Base-by-base conservation (phyloP, 2,113 vertebrate genomes). In the Lasiurus cinereus region DNA sequence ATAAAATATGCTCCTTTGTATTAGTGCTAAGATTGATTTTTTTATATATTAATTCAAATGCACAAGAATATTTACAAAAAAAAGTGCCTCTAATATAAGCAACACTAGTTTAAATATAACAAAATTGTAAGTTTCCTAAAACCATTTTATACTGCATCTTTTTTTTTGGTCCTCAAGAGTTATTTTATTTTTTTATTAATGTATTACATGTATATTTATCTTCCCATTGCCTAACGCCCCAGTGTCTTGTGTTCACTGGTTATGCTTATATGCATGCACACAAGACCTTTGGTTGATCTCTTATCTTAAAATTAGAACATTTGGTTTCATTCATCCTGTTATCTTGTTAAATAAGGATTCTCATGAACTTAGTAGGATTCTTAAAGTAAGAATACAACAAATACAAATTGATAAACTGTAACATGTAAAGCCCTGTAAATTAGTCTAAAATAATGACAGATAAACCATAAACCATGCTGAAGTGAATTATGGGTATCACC, bases 301-400 rank as follows among this genome's bases (percentile, higher is more conserved):
- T n/a, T n/a, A n/a, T n/a, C 19, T 85, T 69, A 74, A 95, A 95
- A 88, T 76, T 24, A 56, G 33, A 66, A 77, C 36, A 29, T 13
- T 77, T 79, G 29, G 5, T 93, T 85, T 79, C 56, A 59, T 80
- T 67, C 88, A 88, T 70, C 18, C 21, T 70, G 4, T 62, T 29
- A 33, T 15, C 18, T 93, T 95, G 76, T 96, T 90, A 50, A 66
- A 64, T 80, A 88, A 91, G 59, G 46, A 77, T 29, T 48, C 19
- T 48, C 50, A 50, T 29, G 54, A 90, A 83, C 33, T 56, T 74
- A 74, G 3, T 74, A 76, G 43, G 10, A 83, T 56, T 83, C 50
- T 90, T 72, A 88, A 73, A 67, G 31, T 29, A 59, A 74, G 8
- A 94, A 90, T 33, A 31, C 18, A 22, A 77, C 18, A 72, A 29